Evolutionary conservation across 2,888 invertebrate species (phyloP), one percentile per base, ranked within the genome.

Genomic region (Cantharis lateralis): DNA sequence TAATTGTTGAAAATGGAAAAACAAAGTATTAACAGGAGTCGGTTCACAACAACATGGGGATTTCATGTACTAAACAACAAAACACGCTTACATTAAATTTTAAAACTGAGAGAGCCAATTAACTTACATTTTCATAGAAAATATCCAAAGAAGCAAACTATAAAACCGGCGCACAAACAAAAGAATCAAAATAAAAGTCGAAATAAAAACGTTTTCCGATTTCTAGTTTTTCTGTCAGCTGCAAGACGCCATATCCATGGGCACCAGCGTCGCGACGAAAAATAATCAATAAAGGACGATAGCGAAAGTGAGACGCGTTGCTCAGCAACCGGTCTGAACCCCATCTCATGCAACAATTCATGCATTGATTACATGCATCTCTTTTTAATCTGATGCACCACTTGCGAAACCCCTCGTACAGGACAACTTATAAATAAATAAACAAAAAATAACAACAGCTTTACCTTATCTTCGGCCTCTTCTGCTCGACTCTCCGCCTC

Each of bases 381-480:
- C 66, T 75, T 61, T 70, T 61, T 72, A 74, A 62, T 48, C 66
- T 64, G 24, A 62, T 68, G 68, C 11, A 15, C 16, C 61, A 61
- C 15, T 73, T 68, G 20, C 15, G 13, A 32, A 74, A 61, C 68
- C 16, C 48, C 15, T 16, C 32, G 13, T 1, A 48, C 20, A 26
- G 15, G 10, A 62, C 15, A n/a, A 71, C 10, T 11, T 32, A 18
- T n/a, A 62, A 69, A 18, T 13, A 13, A 13, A 69, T 24, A 66
- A 15, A 15, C 2, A 62, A 66, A 72, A 13, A 20, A 13, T 48
- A 64, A 70, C 11, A 26, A 61, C 15, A 24, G 71, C 61, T 89
- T 91, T 92, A 97, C 97, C 95, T 97, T 97, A 89, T 96, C 96
- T 89, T 97, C 96, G 80, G 97, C 97, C 89, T 96, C 96, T 87